Evolutionary conservation across 1,140 invertebrate species (phyloP).

Genomic region (Lepidurus couesii): DNA sequence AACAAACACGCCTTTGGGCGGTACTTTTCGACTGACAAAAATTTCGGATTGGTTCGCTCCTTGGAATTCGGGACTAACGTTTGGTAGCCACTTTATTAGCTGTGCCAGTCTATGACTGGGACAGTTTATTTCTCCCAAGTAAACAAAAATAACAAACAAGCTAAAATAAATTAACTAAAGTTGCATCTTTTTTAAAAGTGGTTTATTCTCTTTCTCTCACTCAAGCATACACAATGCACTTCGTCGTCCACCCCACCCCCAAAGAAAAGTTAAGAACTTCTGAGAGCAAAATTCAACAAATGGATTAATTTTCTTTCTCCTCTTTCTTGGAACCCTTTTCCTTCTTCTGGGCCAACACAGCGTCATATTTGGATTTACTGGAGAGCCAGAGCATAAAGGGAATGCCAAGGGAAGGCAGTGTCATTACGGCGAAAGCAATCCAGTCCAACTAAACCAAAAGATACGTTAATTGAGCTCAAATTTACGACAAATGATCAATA

Average conservation of each 20-base stretch:
- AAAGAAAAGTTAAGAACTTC: neutral
- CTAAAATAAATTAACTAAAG: neutral
- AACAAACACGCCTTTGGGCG: neutral
- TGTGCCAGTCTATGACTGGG: too few relatives aligned
- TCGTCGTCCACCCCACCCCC: neutral
- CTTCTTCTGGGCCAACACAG: conserved; percentile 61
- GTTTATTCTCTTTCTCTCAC: conserved; percentile 11
- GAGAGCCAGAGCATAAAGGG: conserved; percentile 90
- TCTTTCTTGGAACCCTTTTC: conserved; percentile 45
- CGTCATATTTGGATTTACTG: conserved; percentile 92
- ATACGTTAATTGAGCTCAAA: conserved; percentile 30
- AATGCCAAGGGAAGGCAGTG: conserved; percentile 86
- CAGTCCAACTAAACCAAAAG: conserved; percentile 71
- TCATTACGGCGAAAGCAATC: conserved; percentile 94
- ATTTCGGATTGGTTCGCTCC: too few relatives aligned
- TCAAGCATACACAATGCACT: conserved; percentile 11
- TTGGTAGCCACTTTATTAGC: too few relatives aligned
- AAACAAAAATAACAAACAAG: too few relatives aligned
- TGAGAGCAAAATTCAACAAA: conserved; percentile 23
- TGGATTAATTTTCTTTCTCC: conserved; percentile 47
- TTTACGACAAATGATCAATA: conserved; percentile 38
- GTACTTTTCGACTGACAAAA: neutral
- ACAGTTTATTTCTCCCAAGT: too few relatives aligned
- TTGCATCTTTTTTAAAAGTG: neutral
- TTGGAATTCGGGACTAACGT: too few relatives aligned